Evolutionary conservation across 2,888 invertebrate species (phyloP).

Genomic region (Cylindroiulus punctatus): DNA sequence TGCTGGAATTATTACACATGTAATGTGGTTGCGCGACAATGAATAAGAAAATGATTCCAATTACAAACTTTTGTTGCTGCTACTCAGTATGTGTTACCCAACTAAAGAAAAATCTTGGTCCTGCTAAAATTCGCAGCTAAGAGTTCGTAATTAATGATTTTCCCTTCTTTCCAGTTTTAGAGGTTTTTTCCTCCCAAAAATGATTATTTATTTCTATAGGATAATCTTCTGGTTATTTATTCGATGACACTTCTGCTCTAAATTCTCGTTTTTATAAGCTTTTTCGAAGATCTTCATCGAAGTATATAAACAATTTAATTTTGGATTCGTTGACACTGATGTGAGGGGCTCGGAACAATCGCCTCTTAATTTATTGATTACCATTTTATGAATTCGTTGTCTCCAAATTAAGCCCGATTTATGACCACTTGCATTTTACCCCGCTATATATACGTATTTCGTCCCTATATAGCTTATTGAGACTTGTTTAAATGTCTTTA

Average conservation of each 20-base stretch:
- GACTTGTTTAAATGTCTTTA: constrained; percentile 34
- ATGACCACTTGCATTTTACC: not conserved
- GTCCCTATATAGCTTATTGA: constrained; percentile 8
- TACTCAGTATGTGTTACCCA: no score
- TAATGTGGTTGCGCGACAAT: not conserved
- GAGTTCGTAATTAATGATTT: no score
- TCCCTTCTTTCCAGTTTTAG: no score
- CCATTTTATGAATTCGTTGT: not conserved
- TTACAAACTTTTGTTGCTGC: no score
- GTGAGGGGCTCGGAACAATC: not conserved
- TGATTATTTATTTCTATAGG: not conserved
- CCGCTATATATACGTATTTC: not conserved
- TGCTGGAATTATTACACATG: not conserved
- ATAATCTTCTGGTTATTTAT: not conserved
- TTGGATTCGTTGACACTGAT: not conserved
- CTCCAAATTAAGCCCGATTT: constrained; percentile 19
- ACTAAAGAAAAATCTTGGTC: no score
- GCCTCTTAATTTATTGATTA: not conserved
- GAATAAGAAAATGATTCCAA: no score
- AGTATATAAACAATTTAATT: not conserved
- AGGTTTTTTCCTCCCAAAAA: no score
- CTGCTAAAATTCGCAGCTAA: no score
- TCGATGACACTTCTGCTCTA: not conserved
- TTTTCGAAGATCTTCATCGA: not conserved
- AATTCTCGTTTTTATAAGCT: not conserved